Conservation (phyloP, 2,888 invertebrate genomes). For the Mythimna impura region DNA sequence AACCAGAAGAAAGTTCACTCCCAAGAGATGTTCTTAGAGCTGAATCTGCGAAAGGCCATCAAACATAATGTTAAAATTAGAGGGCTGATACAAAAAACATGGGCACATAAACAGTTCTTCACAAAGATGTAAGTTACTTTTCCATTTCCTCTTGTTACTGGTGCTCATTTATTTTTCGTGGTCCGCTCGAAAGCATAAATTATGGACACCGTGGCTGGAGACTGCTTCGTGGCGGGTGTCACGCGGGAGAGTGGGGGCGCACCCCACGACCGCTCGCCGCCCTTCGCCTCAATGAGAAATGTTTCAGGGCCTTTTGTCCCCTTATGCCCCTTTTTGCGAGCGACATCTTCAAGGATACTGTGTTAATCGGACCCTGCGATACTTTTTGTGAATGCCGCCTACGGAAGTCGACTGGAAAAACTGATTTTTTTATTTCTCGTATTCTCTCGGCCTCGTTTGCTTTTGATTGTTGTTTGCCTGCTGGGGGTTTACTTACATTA, state of each 20-base stretch:
- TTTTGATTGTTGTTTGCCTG: constrained; percentile 72
- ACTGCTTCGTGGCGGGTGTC: constrained; percentile 77
- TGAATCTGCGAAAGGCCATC: constrained; percentile 9
- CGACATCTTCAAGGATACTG: constrained; percentile 89
- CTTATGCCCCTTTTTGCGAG: constrained; percentile 86
- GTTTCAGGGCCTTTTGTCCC: constrained; percentile 87
- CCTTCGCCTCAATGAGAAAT: constrained; percentile 85
- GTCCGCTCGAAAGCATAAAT: constrained; percentile 88
- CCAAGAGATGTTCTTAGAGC: neutral
- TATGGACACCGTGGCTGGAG: constrained; percentile 86
- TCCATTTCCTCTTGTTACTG: constrained; percentile 80
- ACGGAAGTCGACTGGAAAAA: constrained; percentile 77
- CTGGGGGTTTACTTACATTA: constrained; percentile 52
- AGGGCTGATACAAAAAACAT: constrained; percentile 32
- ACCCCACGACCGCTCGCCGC: constrained; percentile 67
- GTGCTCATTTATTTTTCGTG: constrained; percentile 87
- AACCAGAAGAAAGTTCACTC: neutral
- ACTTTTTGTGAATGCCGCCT: constrained; percentile 80
- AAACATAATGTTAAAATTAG: constrained; percentile 24
- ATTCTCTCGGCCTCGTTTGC: constrained; percentile 64
- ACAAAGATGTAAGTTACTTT: constrained; percentile 74
- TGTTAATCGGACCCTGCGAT: constrained; percentile 87
- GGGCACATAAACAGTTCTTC: constrained; percentile 61
- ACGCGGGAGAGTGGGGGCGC: constrained; percentile 42
- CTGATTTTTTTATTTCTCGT: constrained; percentile 68